Evolutionary conservation across 2,113 vertebrate species (phyloP).

Genomic region (Leuciscus idus): DNA sequence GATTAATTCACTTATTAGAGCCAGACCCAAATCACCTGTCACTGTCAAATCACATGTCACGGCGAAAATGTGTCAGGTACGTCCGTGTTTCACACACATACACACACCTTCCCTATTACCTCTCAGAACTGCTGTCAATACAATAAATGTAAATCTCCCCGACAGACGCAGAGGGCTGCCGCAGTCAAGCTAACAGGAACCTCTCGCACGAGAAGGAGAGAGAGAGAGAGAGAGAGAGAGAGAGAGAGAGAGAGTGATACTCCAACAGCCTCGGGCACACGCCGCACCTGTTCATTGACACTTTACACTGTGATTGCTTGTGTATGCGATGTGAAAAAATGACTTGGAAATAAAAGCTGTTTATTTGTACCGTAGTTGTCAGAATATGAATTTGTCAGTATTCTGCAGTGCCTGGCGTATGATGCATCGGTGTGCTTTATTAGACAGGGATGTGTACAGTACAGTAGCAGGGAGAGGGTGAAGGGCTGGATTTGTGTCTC

Average conservation of each 20-base stretch:
- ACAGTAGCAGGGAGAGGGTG: neutral
- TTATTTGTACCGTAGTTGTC: conserved; percentile 34
- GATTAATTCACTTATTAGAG: conserved; percentile 90
- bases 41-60: conserved; percentile 87
- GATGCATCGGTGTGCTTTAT: neutral
- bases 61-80: conserved; percentile 78
- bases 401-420: neutral
- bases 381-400: conserved; percentile 27
- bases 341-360: conserved; percentile 2
- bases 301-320: conserved; percentile 23
- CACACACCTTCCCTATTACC: conserved; percentile 27
- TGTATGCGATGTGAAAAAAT: neutral
- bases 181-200: conserved; percentile 26
- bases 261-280: conserved; percentile 7
- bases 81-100: conserved; percentile 27
- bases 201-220: neutral
- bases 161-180: conserved; percentile 21
- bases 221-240: neutral
- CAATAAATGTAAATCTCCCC: conserved; percentile 49
- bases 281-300: conserved; percentile 29
- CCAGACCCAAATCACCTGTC: conserved; percentile 84
- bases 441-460: conserved; percentile 34
- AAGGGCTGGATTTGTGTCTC: conserved; percentile 13
- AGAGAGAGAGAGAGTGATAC: neutral
- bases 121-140: conserved; percentile 53